phyloP scores from a whole-genome alignment of 2,888 invertebrate genomes.

The Cepaea hortensis region DNA sequence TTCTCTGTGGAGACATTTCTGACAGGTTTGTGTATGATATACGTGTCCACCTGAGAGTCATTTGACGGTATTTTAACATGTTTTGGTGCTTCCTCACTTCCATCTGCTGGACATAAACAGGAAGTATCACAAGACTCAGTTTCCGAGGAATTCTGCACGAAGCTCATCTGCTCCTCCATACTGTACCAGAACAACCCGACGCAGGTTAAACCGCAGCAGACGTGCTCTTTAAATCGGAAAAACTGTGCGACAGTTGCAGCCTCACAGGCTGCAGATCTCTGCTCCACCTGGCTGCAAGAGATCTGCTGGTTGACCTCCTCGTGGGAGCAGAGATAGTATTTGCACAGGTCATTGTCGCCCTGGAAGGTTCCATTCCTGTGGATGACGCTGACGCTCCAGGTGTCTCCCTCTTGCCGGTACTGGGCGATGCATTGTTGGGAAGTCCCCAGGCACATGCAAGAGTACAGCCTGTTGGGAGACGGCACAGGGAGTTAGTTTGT shows the following conservation, averaged over 20 bases:
- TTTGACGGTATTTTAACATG: neutral
- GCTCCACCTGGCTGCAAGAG: neutral
- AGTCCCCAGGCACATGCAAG: conserved; percentile 3
- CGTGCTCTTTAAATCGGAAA: neutral
- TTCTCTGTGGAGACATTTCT: no score
- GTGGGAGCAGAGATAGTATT: conserved; percentile 10
- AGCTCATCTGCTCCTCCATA: neutral
- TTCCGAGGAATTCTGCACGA: neutral
- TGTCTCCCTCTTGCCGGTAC: neutral
- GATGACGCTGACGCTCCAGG: neutral
- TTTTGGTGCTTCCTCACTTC: neutral
- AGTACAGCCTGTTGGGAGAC: neutral
- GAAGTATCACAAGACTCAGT: neutral
- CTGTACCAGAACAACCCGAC: conserved; percentile 7
- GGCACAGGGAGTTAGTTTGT: neutral
- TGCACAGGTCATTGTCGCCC: neutral
- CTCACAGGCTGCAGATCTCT: neutral
- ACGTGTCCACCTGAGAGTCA: neutral
- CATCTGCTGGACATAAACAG: neutral
- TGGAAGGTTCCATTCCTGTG: conserved; percentile 9
- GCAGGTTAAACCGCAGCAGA: conserved; percentile 6
- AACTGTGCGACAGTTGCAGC: neutral
- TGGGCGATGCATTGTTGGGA: neutral
- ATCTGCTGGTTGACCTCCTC: neutral
- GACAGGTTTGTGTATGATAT: neutral